Base-by-base conservation (phyloP, 1,140 invertebrate genomes). In the Melanaphis sacchari region DNA sequence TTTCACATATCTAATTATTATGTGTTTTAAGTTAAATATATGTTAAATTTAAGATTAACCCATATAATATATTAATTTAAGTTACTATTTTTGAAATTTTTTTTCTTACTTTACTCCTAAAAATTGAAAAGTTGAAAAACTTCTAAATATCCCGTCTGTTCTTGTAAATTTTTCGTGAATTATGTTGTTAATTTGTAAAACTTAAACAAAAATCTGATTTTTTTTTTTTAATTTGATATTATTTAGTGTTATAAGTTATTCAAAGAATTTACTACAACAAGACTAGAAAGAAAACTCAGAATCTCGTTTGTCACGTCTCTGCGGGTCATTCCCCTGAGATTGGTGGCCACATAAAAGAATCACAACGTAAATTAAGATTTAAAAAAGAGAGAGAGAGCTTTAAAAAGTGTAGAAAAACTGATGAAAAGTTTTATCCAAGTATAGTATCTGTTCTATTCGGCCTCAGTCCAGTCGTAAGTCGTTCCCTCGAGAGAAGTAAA, bases 321-420 rank as follows among this genome's bases (percentile, higher is more conserved):
- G 54, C 26, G 90, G 66, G 66, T 92, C 21, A 49, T 92, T 81
- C 90, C 66, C 90, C n/a, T 38, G 66, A 46, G 90, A 92, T 92
- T 49, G 90, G 90, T 40, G 90, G 90, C 66, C 24, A 49, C 41
- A 92, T 92, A 82, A 81, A 92, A 82, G 66, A 92, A 92, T 49
- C 66, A 81, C 66, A 82, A 49, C 90, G 66, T 92, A 92, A 92
- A 92, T 92, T 92, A 82, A 82, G 90, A 92, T 91, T 92, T 46
- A 46, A 49, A 92, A 82, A n/a, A 82, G 5, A 46, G 41, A 15
- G 90, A 81, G 59, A 18, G 90, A 49, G 43, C 81, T 90, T n/a
- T 90, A 90, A 90, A 90, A 90, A 90, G 52, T 92, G 66, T 82
- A 66, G 54, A 92, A 76, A 81, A 92, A 92, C 90, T 54, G 41